Base-by-base conservation (phyloP, 2,888 invertebrate genomes). In the Liopterus haemorrhoidalis region DNA sequence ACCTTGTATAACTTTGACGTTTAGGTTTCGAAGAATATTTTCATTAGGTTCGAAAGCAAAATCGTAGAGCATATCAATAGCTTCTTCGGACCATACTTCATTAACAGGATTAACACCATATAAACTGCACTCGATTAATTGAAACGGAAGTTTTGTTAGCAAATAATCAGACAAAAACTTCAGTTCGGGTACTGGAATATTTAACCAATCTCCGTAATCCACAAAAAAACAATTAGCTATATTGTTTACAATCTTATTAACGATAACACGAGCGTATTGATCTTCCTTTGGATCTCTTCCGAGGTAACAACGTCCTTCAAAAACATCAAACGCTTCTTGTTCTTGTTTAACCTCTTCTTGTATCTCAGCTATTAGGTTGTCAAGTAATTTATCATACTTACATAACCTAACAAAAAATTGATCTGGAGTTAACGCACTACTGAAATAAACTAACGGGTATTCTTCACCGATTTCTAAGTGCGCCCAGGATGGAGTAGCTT, bases 61-160 rank as follows among this genome's bases (percentile, higher is more conserved):
- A 21, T 73, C 67, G 40, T 65, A 71, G 15, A 81, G 63, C 61
- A 72, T 69, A 55, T 76, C 72, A 0, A 65, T 72, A 2, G 71
- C 70, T 32, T 72, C 72, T 20, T 71, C 71, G 1, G 69, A 62
- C 78, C 79, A 80, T 2, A 63, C 58, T 2, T 70, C 62, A 1
- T 67, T 65, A 1, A 61, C 56, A 0, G 79, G 74, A 49, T 61
- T 54, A 1, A 79, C 56, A 15, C 78, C 76, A n/a, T 71, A 58
- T 33, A 81, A 59, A 31, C 70, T 61, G 60, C 81, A 82, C 61
- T 79, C 78, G 24, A 82, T 79, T 2, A 78, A 76, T 71, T 79
- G 75, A 47, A 79, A 79, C 1, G 81, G 81, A 47, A 81, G 58
- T 55, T 69, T 68, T 2, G 59, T 63, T 18, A 77, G 67, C 18